These are phyloP conservation scores for Cerastoderma edule DNA, from an alignment of 2,888 invertebrate species.

Conservation along the genomic window DNA sequence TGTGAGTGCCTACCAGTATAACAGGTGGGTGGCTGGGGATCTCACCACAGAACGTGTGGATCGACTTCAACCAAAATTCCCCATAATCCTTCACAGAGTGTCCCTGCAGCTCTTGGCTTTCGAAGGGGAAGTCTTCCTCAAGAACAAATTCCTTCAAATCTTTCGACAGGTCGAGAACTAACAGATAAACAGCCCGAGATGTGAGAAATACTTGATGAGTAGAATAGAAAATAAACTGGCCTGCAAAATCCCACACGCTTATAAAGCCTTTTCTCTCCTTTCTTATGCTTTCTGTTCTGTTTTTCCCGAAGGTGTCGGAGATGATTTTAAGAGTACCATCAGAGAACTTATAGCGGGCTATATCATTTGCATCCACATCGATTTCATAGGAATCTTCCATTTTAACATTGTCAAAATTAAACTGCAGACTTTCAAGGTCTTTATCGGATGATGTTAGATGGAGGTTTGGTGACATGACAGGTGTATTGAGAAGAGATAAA, in stretches of 20 bases:
- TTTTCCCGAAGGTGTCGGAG: conserved; percentile 43
- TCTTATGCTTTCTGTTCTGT: conserved; percentile 22
- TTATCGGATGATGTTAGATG: conserved; percentile 21
- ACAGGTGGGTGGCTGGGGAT: conserved; percentile 55
- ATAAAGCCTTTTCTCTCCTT: conserved; percentile 45
- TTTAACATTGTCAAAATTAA: conserved; percentile 9
- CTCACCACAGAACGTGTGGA: conserved; percentile 59
- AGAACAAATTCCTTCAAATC: conserved; percentile 47
- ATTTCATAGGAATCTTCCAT: conserved; percentile 29
- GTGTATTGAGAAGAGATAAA: not conserved
- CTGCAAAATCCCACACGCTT: conserved; percentile 61
- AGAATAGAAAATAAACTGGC: conserved; percentile 58
- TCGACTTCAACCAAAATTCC: conserved; percentile 54
- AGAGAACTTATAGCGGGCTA: conserved; percentile 54
- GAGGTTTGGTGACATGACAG: conserved; percentile 13
- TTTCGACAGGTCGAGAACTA: conserved; percentile 51
- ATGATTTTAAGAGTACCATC: conserved; percentile 51
- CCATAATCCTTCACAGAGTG: conserved; percentile 51
- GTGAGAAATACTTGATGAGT: conserved; percentile 59
- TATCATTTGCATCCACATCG: conserved; percentile 35
- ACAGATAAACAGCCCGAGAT: conserved; percentile 49
- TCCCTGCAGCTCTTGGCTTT: conserved; percentile 45
- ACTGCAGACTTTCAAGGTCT: conserved; percentile 17
- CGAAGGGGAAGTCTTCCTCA: conserved; percentile 55
- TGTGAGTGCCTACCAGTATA: conserved; percentile 57